Evolutionary conservation across 2,888 invertebrate species (phyloP), one percentile per base, ranked within the genome.

Genomic region (Odontomyia ornata): DNA sequence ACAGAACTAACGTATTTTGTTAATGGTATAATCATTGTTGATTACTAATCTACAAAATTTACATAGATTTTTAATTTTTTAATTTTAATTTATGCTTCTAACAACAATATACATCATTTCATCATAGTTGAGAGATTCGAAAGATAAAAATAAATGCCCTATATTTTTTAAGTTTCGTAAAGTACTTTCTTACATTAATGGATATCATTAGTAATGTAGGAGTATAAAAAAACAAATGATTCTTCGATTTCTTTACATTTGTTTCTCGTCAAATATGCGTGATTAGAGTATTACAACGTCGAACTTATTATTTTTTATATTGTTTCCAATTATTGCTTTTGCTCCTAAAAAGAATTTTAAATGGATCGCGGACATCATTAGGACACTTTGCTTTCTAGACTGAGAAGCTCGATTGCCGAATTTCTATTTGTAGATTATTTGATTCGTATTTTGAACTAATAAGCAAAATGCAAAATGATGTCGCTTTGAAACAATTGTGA

Each of bases 81-180:
- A 9, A 36, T 13, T 60, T 60, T 7, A 11, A 21, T 60, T 60
- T 25, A 5, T 18, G 5, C 9, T 64, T 28, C 65, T 65, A 65
- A 65, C 36, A 65, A 36, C 65, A 65, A 65, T 65, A 65, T 65
- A 65, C 65, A 65, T n/a, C 27, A n/a, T 30, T 65, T 36, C 28
- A 36, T 36, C 28, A 11, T 65, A 18, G 27, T 18, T 18, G 30
- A 65, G 36, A 36, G 18, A 36, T 65, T 65, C 13, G 36, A 30
- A 65, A 65, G 65, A 30, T 43, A 65, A 65, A 65, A 65, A 65
- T 65, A 65, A 65, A 65, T 30, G 36, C n/a, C 11, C 15, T 4
- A 30, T 18, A 21, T 28, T 28, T 28, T 27, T 21, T 60, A 5
- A 62, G n/a, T n/a, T 62, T 25, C 27, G 15, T n/a, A 3, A 30